These are phyloP conservation scores for Agrochola litura DNA, from an alignment of 2,888 invertebrate species.

Conservation along the genomic window DNA sequence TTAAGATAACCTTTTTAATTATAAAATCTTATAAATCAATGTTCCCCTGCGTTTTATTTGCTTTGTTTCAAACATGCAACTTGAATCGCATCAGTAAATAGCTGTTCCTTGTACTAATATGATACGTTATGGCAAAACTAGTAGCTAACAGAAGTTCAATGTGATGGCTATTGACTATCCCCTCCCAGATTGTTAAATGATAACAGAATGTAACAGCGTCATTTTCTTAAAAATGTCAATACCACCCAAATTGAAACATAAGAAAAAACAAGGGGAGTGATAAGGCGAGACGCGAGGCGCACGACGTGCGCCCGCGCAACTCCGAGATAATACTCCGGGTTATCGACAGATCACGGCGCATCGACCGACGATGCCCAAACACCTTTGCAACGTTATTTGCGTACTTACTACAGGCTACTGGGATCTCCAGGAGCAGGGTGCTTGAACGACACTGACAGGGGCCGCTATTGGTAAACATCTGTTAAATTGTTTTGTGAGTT, in stretches of 20 bases:
- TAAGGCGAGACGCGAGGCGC: slow-evolving; percentile 33
- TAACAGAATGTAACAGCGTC: slow-evolving; percentile 30
- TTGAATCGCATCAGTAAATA: not conserved
- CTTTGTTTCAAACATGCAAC: not conserved
- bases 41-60: not conserved
- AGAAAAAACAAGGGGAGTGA: slow-evolving; percentile 44
- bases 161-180: slow-evolving; percentile 7
- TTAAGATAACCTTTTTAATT: slow-evolving; percentile 33
- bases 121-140: not conserved
- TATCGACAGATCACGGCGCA: slow-evolving; percentile 53
- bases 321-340: slow-evolving; percentile 37
- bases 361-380: slow-evolving; percentile 33
- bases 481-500: not conserved
- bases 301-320: slow-evolving; percentile 19
- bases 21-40: slow-evolving; percentile 12
- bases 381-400: slow-evolving; percentile 30
- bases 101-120: no score
- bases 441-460: no score
- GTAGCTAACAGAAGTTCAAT: not conserved
- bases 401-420: not conserved
- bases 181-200: slow-evolving; percentile 13
- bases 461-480: not conserved
- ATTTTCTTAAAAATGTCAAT: slow-evolving; percentile 61
- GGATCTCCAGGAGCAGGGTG: not conserved
- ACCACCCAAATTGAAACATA: slow-evolving; percentile 63